Evolutionary conservation across 2,797 vertebrate species (phyloP), one percentile per base, ranked within the genome.

Genomic region (Mycteria americana): DNA sequence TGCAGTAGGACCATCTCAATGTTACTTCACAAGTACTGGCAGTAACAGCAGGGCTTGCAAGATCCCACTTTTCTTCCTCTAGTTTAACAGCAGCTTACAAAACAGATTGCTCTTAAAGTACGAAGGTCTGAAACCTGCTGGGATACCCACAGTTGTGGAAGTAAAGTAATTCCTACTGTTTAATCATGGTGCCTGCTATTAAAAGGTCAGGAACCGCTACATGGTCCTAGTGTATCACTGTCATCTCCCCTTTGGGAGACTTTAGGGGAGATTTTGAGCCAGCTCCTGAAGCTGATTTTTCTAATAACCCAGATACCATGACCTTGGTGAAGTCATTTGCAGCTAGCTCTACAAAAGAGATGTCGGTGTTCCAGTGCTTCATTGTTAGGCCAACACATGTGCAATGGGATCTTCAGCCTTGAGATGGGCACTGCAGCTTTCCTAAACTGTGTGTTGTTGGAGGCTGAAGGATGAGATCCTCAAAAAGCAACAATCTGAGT

Each of bases 71-170:
- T 92, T 85, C 25, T 80, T 85, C 25, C 79, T 94, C 59, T 90
- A 99, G 98, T 99, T 89, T 98, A 99, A 97, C 98, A 99, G 94
- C 98, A 98, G 59, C 97, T 99, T 50, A 99, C 97, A 9, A 99
- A 99, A 95, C 98, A 99, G 97, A 98, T 98, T 50, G 98, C 98
- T 11, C 48, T 91, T 65, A 98, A 98, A 31, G 98, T 98, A 97
- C 95, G 98, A 99, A 60, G 98, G 98, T n/a, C 97, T 99, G 95
- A 98, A 98, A 97, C 98, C 98, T 19, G 97, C 96, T 81, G 98
- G 98, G 23, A 98, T 99, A 35, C 98, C 98, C 72, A 98, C 98
- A 72, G 97, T 98, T 79, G 98, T 98, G 46, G 98, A 99, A 96
- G 98, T 98, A 59, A 96, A 98, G 98, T 98, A 84, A 78, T 90